These are phyloP conservation scores for Harpegnathos saltator DNA, from an alignment of 1,140 invertebrate genomes.

Conservation along the genomic window DNA sequence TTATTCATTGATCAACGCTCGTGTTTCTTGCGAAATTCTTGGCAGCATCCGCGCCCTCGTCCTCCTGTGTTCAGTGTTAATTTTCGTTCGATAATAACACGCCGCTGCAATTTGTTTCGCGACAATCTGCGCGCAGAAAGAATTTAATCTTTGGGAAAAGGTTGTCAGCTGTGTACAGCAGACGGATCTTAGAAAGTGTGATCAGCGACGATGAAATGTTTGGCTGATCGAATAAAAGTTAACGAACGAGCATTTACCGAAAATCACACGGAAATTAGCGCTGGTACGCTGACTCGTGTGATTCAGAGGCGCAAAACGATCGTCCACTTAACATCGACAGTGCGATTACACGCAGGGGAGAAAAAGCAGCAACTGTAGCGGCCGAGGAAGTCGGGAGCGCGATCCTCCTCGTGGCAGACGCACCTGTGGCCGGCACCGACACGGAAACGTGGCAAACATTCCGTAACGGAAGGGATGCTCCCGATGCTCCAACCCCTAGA, in stretches of 20 bases:
- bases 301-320: conserved; percentile 29
- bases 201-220: too few relatives aligned
- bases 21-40: conserved; percentile 76
- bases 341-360: not conserved
- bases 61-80: conserved; percentile 31
- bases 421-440: conserved; percentile 65
- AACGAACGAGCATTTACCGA: too few relatives aligned
- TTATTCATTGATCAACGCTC: conserved; percentile 71
- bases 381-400: conserved; percentile 24
- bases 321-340: not conserved
- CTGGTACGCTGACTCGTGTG: not conserved
- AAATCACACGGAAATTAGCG: too few relatives aligned
- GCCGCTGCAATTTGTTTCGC: not conserved
- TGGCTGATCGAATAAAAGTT: too few relatives aligned
- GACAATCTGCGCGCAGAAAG: not conserved
- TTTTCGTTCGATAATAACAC: conserved; percentile 25
- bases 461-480: conserved; percentile 77
- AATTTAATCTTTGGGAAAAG: not conserved
- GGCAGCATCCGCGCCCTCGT: not conserved
- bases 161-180: too few relatives aligned
- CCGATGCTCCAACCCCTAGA: conserved; percentile 70
- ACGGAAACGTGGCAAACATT: conserved; percentile 72
- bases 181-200: too few relatives aligned
- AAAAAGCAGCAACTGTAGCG: not conserved
- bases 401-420: conserved; percentile 41